Base-by-base conservation (phyloP, 2,888 invertebrate species). In the Eudasyphora cyanicolor region DNA sequence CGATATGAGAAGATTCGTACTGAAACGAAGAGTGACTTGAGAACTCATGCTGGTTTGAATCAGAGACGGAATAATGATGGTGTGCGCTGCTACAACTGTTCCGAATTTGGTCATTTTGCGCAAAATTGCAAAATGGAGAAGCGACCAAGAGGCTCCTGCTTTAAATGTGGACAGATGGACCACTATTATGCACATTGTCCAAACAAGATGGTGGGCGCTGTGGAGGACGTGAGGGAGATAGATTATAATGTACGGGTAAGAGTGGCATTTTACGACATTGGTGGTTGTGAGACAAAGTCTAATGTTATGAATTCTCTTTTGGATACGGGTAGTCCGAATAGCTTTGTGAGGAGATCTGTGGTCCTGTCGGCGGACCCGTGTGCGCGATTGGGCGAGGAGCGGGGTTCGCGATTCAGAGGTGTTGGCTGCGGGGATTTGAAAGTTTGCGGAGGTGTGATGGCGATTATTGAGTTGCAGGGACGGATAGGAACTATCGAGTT, bases 11-110 rank as follows among this genome's bases (percentile, higher is more conserved):
- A 73, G 32, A 21, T 79, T 32, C 32, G 8, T 6, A 32, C 5
- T 8, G 5, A 6, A 32, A 6, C 32, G n/a, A 32, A 32, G 32
- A 8, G 32, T 8, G 8, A 32, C 32, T n/a, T n/a, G n/a, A n/a
- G n/a, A n/a, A n/a, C n/a, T n/a, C n/a, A n/a, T n/a, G n/a, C n/a
- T n/a, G n/a, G n/a, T n/a, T n/a, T n/a, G n/a, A n/a, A n/a, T n/a
- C n/a, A 45, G 14, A 14, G 2, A 49, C 42, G 12, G n/a, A n/a
- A 45, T 21, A 54, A 17, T 8, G 35, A 32, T 12, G 27, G 54
- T 24, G 32, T 29, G 4, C 17, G 69, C 2, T 77, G 76, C 19
- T 77, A 57, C 69, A 77, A 77, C 24, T 77, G 76, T 21, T 54
- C 51, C 3, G 38, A 29, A 1, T 54, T 38, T 5, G 69, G 76